phyloP scores from a whole-genome alignment of 1,140 invertebrate genomes.

The Bombus picipes region DNA sequence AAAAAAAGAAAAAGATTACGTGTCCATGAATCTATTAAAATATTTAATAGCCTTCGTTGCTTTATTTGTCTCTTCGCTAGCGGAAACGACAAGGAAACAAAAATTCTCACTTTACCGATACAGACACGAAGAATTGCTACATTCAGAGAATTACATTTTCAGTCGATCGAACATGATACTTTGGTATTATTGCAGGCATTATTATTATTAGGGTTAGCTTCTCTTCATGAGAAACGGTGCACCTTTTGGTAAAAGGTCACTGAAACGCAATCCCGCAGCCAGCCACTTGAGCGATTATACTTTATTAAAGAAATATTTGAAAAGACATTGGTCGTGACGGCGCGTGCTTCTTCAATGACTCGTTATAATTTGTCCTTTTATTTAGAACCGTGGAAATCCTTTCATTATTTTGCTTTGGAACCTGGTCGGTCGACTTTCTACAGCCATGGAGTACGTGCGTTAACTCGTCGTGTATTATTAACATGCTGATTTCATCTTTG shows the following conservation, averaged over 20 bases:
- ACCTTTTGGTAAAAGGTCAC: constrained; percentile 15
- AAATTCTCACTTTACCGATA: no score
- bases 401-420: not conserved
- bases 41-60: no score
- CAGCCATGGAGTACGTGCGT: not conserved
- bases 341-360: not conserved
- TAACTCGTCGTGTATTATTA: not conserved
- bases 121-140: no score
- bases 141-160: not conserved
- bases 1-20: no score
- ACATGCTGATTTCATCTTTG: not conserved
- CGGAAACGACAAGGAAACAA: no score
- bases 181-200: not conserved
- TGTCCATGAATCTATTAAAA: no score
- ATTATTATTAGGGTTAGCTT: not conserved
- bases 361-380: not conserved
- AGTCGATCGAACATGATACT: not conserved
- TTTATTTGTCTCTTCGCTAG: no score
- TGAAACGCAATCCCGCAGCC: not conserved
- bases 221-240: not conserved
- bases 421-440: not conserved
- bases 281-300: not conserved
- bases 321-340: not conserved
- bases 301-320: not conserved
- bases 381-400: not conserved